A percentile compares a stretch with the other conserved stretches of the same genome.
These are phyloP conservation scores for Luperina testacea DNA, from an alignment of 2,888 invertebrate species.

Conservation along the genomic window DNA sequence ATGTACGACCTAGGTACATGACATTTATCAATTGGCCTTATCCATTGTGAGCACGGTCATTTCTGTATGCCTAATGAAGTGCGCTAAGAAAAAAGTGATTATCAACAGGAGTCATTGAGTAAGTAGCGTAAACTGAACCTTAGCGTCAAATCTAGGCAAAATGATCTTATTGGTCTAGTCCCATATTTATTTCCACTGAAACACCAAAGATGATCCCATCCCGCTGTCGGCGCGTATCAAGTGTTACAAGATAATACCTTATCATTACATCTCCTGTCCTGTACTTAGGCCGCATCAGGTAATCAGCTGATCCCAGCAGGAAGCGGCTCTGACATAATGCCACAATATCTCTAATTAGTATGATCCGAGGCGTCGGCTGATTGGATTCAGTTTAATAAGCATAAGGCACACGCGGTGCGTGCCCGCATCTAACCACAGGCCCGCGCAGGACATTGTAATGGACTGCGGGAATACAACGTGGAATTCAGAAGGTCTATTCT, in stretches of 20 bases:
- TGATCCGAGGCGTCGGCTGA: slow-evolving; percentile 72
- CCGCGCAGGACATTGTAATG: slow-evolving; percentile 48
- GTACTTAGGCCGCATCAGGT: slow-evolving; percentile 20
- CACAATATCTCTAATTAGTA: slow-evolving; percentile 65
- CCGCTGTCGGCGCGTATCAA: slow-evolving; percentile 26
- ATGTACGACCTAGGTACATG: not conserved
- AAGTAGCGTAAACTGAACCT: not conserved
- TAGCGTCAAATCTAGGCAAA: not conserved
- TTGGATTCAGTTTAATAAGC: slow-evolving; percentile 87
- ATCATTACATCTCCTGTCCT: slow-evolving; percentile 31
- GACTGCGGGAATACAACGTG: not conserved
- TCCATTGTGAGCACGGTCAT: not conserved
- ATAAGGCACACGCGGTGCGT: slow-evolving; percentile 79
- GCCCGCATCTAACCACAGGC: slow-evolving; percentile 59
- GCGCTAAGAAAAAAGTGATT: not conserved
- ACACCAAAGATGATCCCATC: slow-evolving; percentile 10
- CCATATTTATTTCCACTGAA: slow-evolving; percentile 4
- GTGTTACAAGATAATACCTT: slow-evolving; percentile 34
- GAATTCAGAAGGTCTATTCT: slow-evolving; percentile 38
- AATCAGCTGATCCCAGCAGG: slow-evolving; percentile 52
- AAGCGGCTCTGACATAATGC: slow-evolving; percentile 46
- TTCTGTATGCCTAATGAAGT: not conserved
- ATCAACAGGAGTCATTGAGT: not conserved
- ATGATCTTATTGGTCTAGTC: not conserved
- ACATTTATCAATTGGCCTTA: not conserved